These are phyloP conservation scores for Cheilosia urbana DNA, from an alignment of 2,888 invertebrate species.

Conservation along the genomic window DNA sequence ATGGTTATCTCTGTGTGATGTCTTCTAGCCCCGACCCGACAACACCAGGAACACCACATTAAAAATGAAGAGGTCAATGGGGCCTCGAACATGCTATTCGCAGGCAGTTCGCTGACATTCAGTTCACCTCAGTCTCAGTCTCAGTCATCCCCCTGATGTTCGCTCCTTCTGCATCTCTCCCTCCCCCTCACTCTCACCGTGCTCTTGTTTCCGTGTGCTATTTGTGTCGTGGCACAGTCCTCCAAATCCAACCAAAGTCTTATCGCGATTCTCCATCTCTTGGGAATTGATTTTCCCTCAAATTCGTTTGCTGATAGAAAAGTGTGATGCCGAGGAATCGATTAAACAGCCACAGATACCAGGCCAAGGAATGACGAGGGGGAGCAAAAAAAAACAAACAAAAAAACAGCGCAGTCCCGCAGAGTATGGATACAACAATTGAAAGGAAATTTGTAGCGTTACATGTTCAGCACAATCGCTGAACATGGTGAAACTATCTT, in stretches of 20 bases:
- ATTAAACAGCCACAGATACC: conserved; percentile 58
- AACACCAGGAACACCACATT: conserved; percentile 67
- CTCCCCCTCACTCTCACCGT: conserved; percentile 9
- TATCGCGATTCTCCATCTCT: conserved; percentile 67
- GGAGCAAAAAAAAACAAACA: too few relatives aligned
- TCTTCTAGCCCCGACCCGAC: conserved; percentile 35
- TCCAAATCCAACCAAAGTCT: background rate
- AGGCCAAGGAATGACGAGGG: too few relatives aligned
- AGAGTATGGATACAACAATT: conserved; percentile 45
- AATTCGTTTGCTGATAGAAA: conserved; percentile 69
- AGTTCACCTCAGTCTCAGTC: conserved; percentile 36
- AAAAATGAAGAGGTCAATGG: conserved; percentile 73
- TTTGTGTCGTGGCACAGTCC: conserved; percentile 32
- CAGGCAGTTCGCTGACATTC: conserved; percentile 67
- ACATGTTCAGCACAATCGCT: conserved; percentile 64
- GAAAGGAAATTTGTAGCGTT: conserved; percentile 73
- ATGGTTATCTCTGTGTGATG: conserved; percentile 49
- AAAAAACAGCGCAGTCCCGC: conserved; percentile 1
- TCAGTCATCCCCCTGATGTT: background rate
- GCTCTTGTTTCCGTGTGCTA: conserved; percentile 67
- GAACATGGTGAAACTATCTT: conserved; percentile 71
- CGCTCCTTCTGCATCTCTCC: background rate
- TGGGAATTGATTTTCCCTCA: conserved; percentile 72
- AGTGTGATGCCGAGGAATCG: conserved; percentile 67
- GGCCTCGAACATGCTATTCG: conserved; percentile 57